Evolutionary conservation across 2,113 vertebrate genomes (phyloP).

Genomic region (Pomatostomus ruficeps): DNA sequence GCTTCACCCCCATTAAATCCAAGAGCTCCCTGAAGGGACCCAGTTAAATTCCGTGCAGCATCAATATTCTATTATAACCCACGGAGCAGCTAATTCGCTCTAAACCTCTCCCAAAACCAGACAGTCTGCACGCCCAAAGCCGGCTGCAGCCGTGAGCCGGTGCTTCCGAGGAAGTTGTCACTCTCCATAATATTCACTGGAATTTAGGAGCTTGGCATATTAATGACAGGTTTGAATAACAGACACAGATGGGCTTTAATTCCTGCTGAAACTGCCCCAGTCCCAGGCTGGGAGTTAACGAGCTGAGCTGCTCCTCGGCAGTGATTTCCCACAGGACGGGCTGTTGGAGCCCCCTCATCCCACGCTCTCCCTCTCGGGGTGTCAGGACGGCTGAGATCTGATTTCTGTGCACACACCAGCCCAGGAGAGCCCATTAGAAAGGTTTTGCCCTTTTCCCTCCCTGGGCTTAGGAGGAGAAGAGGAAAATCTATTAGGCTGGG

Average conservation of each 20-base stretch:
- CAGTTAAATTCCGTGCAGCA: slow-evolving; percentile 12
- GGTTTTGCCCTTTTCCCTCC: not conserved
- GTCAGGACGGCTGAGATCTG: not conserved
- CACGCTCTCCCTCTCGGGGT: not conserved
- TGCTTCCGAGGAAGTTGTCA: not conserved
- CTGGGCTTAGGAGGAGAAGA: not conserved
- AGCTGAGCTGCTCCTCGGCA: slow-evolving; percentile 13
- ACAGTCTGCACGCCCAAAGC: slow-evolving; percentile 13
- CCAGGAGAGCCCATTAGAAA: not conserved
- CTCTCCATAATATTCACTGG: not conserved
- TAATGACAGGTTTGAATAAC: not conserved
- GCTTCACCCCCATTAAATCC: slow-evolving; percentile 37
- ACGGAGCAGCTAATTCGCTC: slow-evolving; percentile 20
- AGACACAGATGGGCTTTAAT: slow-evolving; percentile 10
- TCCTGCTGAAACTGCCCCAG: not conserved
- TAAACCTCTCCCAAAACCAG: slow-evolving; percentile 36
- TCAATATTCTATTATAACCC: slow-evolving; percentile 46
- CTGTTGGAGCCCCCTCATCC: not conserved
- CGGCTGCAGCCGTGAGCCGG: not conserved
- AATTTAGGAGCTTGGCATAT: not conserved
- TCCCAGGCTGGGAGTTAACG: slow-evolving; percentile 13
- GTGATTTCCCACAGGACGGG: not conserved
- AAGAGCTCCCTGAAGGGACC: not conserved
- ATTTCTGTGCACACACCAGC: not conserved
- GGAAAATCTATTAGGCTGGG: not conserved